These are phyloP conservation scores for Chesias legatella DNA, from an alignment of 2,888 invertebrate species.

Conservation along the genomic window DNA sequence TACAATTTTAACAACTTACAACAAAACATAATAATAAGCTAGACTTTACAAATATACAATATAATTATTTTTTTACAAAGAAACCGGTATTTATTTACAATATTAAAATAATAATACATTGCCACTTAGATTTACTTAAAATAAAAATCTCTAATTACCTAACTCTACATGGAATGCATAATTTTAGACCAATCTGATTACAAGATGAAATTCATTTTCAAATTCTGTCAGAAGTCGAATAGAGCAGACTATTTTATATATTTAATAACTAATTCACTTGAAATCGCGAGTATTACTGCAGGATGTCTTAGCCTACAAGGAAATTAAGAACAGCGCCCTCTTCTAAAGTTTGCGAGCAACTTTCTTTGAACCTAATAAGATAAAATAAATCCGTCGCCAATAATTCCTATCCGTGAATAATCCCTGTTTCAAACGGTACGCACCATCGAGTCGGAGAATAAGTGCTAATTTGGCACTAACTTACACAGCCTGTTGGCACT, in stretches of 20 bases:
- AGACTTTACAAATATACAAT: conserved; percentile 26
- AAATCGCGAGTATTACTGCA: too few relatives aligned
- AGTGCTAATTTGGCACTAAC: conserved; percentile 46
- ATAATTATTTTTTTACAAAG: conserved; percentile 27
- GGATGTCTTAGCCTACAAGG: too few relatives aligned
- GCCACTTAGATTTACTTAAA: not conserved
- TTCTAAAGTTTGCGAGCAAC: not conserved
- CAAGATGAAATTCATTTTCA: too few relatives aligned
- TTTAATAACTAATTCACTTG: too few relatives aligned
- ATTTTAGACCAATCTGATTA: too few relatives aligned
- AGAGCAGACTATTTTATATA: too few relatives aligned
- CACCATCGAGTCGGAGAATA: conserved; percentile 37
- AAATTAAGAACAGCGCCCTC: too few relatives aligned
- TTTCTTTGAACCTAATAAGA: conserved; percentile 2
- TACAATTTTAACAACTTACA: conserved; percentile 18
- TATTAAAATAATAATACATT: conserved; percentile 19
- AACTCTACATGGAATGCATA: conserved; percentile 1
- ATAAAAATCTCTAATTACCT: too few relatives aligned
- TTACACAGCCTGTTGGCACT: conserved; percentile 25
- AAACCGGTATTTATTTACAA: conserved; percentile 30
- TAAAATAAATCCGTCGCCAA: conserved; percentile 24
- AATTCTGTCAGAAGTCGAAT: too few relatives aligned
- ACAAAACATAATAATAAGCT: conserved; percentile 23
- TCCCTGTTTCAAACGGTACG: conserved; percentile 44
- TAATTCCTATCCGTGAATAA: conserved; percentile 30